phyloP scores from a whole-genome alignment of 2,797 vertebrate species.

The Poecilia wingei region DNA sequence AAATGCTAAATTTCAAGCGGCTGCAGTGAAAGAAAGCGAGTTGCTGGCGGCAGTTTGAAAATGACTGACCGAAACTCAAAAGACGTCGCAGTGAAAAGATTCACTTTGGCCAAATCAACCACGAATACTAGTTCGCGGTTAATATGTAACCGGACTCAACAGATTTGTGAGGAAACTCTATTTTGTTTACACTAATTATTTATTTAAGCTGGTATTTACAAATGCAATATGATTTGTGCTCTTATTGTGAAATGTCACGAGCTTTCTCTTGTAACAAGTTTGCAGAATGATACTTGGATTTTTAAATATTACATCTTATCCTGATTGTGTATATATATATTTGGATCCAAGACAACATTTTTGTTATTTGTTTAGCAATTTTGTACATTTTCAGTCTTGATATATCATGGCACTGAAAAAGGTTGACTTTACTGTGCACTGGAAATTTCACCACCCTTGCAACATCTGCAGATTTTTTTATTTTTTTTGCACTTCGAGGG shows the following conservation, averaged over 20 bases:
- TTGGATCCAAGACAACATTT: background rate
- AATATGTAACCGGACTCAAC: background rate
- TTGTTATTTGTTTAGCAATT: no score
- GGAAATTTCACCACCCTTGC: conserved; percentile 53
- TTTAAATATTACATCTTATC: background rate
- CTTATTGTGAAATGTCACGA: background rate
- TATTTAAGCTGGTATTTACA: background rate
- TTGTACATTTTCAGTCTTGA: background rate
- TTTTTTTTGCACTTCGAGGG: conserved; percentile 62
- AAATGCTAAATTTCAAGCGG: background rate
- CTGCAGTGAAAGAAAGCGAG: background rate
- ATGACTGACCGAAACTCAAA: conserved; percentile 35
- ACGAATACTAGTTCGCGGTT: background rate
- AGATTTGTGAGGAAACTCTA: background rate
- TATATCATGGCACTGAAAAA: background rate
- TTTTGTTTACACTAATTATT: background rate
- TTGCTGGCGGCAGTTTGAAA: conserved; percentile 1
- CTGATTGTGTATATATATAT: background rate
- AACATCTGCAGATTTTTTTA: conserved; percentile 66
- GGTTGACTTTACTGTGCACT: conserved; percentile 18
- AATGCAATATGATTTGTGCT: background rate
- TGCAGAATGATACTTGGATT: background rate
- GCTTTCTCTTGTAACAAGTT: background rate
- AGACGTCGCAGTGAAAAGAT: background rate
- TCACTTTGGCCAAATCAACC: background rate